phyloP scores from a whole-genome alignment of 2,888 invertebrate genomes.

The Agrochola litura region DNA sequence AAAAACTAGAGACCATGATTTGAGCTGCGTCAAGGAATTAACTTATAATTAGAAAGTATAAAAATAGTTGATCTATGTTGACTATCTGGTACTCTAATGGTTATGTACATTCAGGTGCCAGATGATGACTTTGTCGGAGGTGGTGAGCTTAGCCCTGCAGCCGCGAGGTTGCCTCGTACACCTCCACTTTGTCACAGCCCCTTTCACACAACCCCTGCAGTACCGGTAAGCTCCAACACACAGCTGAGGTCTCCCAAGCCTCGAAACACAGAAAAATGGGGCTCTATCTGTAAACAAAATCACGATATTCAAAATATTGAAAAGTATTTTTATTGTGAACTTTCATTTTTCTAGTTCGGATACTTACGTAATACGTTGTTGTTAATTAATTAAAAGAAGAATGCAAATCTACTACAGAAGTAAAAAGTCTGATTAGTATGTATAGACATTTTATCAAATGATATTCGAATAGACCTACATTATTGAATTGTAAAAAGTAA shows the following conservation, averaged over 20 bases:
- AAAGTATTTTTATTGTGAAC: neutral
- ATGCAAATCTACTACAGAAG: neutral
- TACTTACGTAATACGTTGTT: constrained; percentile 22
- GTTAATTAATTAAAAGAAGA: neutral
- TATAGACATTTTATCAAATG: constrained; percentile 5
- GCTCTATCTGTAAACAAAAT: constrained; percentile 44
- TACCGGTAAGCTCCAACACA: constrained; percentile 66
- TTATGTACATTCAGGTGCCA: constrained; percentile 63
- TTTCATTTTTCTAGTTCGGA: neutral
- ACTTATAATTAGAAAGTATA: neutral
- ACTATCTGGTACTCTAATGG: constrained; percentile 47
- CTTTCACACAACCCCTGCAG: constrained; percentile 40
- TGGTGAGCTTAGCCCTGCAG: constrained; percentile 68
- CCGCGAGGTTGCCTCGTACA: constrained; percentile 67
- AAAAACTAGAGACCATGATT: neutral
- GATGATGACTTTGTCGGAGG: constrained; percentile 60
- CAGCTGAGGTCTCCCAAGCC: constrained; percentile 65
- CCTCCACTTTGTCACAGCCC: constrained; percentile 64
- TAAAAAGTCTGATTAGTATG: neutral
- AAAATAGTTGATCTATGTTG: neutral
- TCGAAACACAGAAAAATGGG: constrained; percentile 60
- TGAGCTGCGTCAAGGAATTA: constrained; percentile 3
- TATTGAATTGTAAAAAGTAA: constrained; percentile 1
- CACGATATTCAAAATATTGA: neutral
- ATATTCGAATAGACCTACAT: neutral